Base-by-base conservation (phyloP, 2,113 vertebrate genomes). In the Raja brachyura region DNA sequence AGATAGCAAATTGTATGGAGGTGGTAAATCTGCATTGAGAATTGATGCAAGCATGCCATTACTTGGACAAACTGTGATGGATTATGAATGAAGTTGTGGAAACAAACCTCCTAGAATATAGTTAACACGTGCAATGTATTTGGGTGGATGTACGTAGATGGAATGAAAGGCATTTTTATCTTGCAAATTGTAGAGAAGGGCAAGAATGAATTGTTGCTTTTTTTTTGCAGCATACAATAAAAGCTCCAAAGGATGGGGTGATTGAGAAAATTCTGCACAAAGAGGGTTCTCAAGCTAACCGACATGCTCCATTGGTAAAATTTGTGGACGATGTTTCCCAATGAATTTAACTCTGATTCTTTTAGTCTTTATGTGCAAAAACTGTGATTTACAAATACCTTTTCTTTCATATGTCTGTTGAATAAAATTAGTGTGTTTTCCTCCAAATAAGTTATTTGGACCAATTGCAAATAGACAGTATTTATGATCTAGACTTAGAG, bases 201-300 rank as follows among this genome's bases (percentile, higher is more conserved):
- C 66, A 39, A 25, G 39, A 70, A 16, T 70, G 28, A 39, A 10
- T 92, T 68, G 7, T 11, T 31, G 93, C 81, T 94, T 96, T 93
- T 93, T 94, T 31, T 86, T 6, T 79, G 39, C 97, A 99, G 99
- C 98, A 99, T 68, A 98, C 96, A 59, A 98, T 99, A 94, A 96
- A 97, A 93, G 97, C 98, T 8, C 97, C 98, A 0, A 98, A 97
- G 95, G 95, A 97, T 0, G 99, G 98, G 2, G 96, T 97, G 0
- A 97, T 99, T 79, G 98, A 97, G 95, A 98, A 96, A 92, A 97
- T 99, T 31, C 94, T 98, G 95, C 99, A 97, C 95, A 96, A 94
- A 93, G 98, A 99, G 95, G 98, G 99, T 63, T 96, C 97, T 16
- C 98, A 99, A 95, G 98, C 97, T 92, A 97, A 94, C 63, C 97